A percentile compares a stretch with the other conserved stretches of the same genome.
Conservation (phyloP, 2,113 vertebrate species). For the Callithrix jacchus region DNA sequence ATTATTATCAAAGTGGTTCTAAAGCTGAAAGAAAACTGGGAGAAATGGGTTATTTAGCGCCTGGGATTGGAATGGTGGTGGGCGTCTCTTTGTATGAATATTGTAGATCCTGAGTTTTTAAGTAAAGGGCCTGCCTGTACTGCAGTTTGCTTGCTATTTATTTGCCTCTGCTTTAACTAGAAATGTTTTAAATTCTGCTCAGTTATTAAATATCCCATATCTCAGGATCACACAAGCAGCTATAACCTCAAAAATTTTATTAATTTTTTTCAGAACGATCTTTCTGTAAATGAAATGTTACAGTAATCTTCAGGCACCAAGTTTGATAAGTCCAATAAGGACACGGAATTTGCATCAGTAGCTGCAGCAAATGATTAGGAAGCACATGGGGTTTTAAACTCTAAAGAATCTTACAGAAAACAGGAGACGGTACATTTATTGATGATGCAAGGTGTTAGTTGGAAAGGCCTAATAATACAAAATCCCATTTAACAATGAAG, state of each 20-base stretch:
- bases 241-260: slow-evolving; percentile 59
- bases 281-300: slow-evolving; percentile 70
- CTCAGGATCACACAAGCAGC: slow-evolving; percentile 59
- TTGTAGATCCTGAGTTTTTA: slow-evolving; percentile 12
- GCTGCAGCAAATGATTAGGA: slow-evolving; percentile 19
- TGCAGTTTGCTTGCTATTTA: slow-evolving; percentile 39
- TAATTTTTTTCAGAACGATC: slow-evolving; percentile 61
- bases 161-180: slow-evolving; percentile 49
- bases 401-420: slow-evolving; percentile 29
- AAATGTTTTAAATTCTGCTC: slow-evolving; percentile 63
- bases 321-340: slow-evolving; percentile 58
- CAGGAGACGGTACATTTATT: not conserved
- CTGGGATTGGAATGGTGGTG: not conserved
- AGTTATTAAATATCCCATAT: slow-evolving; percentile 68
- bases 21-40: not conserved
- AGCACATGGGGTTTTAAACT: slow-evolving; percentile 29
- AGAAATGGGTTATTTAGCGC: not conserved
- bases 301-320: slow-evolving; percentile 40
- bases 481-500: not conserved
- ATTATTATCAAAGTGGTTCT: not conserved
- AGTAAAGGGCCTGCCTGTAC: not conserved
- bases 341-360: slow-evolving; percentile 27
- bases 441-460: not conserved
- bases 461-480: slow-evolving; percentile 4
- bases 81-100: not conserved